A percentile compares a stretch with the other conserved stretches of the same genome.
phyloP scores from a whole-genome alignment of 2,888 invertebrate genomes.

The Callosobruchus maculatus region DNA sequence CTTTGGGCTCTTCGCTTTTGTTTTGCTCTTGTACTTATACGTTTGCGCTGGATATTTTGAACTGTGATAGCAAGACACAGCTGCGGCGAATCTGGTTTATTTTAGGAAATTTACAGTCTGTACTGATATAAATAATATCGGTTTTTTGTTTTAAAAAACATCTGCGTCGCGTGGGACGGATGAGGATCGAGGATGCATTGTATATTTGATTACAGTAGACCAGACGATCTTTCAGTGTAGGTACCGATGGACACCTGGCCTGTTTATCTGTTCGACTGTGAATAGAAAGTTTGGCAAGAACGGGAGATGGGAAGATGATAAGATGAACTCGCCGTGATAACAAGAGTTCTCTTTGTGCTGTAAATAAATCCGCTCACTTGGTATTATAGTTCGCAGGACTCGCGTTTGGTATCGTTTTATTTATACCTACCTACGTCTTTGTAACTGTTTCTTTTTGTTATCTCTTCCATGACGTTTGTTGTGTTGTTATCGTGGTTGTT shows the following conservation, averaged over 20 bases:
- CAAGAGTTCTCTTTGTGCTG: constrained; percentile 15
- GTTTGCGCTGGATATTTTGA: constrained; percentile 19
- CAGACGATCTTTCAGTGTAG: constrained; percentile 23
- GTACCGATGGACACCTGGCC: constrained; percentile 20
- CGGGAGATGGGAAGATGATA: constrained; percentile 22
- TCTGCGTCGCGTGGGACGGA: constrained; percentile 35
- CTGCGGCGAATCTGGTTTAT: constrained; percentile 37
- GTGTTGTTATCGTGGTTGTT: too few relatives aligned
- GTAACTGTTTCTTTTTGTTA: background rate
- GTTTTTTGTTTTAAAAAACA: constrained; percentile 38
- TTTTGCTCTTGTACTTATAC: constrained; percentile 15
- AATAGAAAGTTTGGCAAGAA: constrained; percentile 49
- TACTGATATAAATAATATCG: constrained; percentile 43
- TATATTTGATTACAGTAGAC: constrained; percentile 41
- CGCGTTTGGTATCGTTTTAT: background rate
- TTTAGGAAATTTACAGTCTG: constrained; percentile 33
- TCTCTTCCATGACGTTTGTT: background rate
- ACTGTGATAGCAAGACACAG: constrained; percentile 30
- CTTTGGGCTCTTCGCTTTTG: constrained; percentile 15
- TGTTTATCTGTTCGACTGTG: constrained; percentile 24
- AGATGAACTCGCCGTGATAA: constrained; percentile 24
- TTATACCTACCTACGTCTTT: background rate
- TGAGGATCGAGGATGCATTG: constrained; percentile 33
- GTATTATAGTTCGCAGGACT: background rate
- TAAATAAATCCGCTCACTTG: constrained; percentile 17